Base-by-base conservation (phyloP, 1,140 invertebrate species). In the Megathymus violae region DNA sequence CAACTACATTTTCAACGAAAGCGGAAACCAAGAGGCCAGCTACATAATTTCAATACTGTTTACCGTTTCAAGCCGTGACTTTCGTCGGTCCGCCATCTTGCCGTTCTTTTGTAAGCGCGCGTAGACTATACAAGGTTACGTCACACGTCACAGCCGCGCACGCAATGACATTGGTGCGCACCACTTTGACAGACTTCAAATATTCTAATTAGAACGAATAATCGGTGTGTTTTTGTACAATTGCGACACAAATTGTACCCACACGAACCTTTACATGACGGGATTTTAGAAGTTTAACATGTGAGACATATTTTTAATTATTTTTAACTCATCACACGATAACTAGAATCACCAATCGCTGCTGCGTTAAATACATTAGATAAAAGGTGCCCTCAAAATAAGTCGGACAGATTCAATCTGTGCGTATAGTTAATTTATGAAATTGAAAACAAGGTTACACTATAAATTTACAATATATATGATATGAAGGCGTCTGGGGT, bases 11-110 rank as follows among this genome's bases (percentile, higher is more conserved):
- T 46, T 58, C 40, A 46, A 46, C 41, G 54, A 41, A 58, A 58
- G 41, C 54, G 41, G n/a, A 46, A 44, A 54, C 22, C 19, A 54
- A 40, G 17, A 9, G 22, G 6, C 36, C 38, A 25, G 14, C 38
- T 43, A 43, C 38, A n/a, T 44, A 58, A 46, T 34, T 34, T 52
- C 54, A 58, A 58, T 46, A 58, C 54, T 58, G 54, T 58, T 58
- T 13, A 50, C 27, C 13, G 27, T 34, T 50, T 19, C 38, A 16
- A 56, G 52, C 52, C 22, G 51, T 54, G 50, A 52, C 50, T 17
- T 52, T 4, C 48, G 31, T 51, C 31, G 15, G 4, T 16, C 34
- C 48, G 48, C 16, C 34, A 38, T 52, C 17, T 9, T 34, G 15
- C 38, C 48, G 48, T 52, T 34, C 47, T 47, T 36, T 11, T n/a